Conservation (phyloP, 1,140 invertebrate genomes). For the Magallana angulata region DNA sequence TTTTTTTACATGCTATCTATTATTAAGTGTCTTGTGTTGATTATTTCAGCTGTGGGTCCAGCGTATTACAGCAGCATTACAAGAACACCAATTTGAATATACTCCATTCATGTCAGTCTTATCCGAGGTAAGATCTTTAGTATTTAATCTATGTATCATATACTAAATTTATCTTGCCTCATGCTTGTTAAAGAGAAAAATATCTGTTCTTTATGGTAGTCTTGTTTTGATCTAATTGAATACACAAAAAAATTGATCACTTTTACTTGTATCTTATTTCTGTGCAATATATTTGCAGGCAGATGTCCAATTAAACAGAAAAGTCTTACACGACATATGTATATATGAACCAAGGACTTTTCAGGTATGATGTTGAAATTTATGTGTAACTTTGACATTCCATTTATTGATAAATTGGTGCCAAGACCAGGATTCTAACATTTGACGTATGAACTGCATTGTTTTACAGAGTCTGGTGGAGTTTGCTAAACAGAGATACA, state of each 20-base stretch:
- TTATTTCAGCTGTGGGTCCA: conserved; percentile 85
- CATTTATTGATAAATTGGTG: too few species aligned
- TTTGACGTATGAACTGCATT: background rate
- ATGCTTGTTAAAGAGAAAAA: too few species aligned
- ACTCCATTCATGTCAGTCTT: conserved; percentile 83
- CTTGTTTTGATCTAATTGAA: too few species aligned
- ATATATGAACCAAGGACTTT: conserved; percentile 94
- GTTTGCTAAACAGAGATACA: conserved; percentile 49
- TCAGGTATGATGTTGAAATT: conserved; percentile 81
- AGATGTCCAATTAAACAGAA: conserved; percentile 86
- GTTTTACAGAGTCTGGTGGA: conserved; percentile 41
- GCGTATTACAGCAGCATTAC: conserved; percentile 86
- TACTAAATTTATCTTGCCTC: too few species aligned
- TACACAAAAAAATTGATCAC: too few species aligned
- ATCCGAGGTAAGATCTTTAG: background rate
- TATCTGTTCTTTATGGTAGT: too few species aligned
- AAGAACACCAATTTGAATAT: conserved; percentile 86
- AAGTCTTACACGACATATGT: conserved; percentile 89
- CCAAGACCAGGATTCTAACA: too few species aligned
- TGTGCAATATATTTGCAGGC: conserved; percentile 62
- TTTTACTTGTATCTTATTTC: too few species aligned
- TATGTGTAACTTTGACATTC: background rate
- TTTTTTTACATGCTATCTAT: too few species aligned
- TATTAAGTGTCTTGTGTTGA: background rate
- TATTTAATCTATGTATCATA: too few species aligned